Evolutionary conservation across 2,888 invertebrate genomes (phyloP).

Genomic region (Chymomyza procnemis): DNA sequence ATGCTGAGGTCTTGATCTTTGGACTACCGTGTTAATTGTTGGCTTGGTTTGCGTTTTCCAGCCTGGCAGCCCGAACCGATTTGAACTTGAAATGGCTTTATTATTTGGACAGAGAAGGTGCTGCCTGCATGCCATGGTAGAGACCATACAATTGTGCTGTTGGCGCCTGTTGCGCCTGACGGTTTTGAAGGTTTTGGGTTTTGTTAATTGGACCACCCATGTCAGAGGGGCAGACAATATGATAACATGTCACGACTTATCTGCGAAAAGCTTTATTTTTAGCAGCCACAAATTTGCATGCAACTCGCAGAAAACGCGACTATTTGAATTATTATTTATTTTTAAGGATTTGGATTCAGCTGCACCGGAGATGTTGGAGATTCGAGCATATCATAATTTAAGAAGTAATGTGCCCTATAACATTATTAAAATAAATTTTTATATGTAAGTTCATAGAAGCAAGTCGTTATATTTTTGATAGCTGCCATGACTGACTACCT

Average conservation of each 20-base stretch:
- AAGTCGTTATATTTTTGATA: too few relatives aligned
- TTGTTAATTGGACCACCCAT: slow-evolving; percentile 69
- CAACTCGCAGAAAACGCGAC: slow-evolving; percentile 14
- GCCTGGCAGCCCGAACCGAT: slow-evolving; percentile 46
- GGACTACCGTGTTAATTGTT: slow-evolving; percentile 78
- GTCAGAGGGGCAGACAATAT: slow-evolving; percentile 18
- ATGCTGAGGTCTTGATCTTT: slow-evolving; percentile 77
- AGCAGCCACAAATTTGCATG: slow-evolving; percentile 49
- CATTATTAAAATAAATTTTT: too few relatives aligned
- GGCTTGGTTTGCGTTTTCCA: slow-evolving; percentile 28
- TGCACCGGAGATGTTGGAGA: too few relatives aligned
- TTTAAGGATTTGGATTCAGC: too few relatives aligned
- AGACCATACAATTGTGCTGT: background rate
- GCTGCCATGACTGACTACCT: too few relatives aligned
- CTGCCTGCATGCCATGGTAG: background rate
- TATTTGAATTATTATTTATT: slow-evolving; percentile 54
- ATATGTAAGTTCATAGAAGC: slow-evolving; percentile 45
- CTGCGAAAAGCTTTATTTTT: slow-evolving; percentile 39
- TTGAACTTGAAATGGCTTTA: slow-evolving; percentile 70
- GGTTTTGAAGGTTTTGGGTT: slow-evolving; percentile 19
- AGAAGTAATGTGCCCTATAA: too few relatives aligned
- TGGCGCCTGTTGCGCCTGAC: slow-evolving; percentile 48
- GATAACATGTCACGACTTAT: background rate
- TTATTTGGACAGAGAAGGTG: slow-evolving; percentile 51
- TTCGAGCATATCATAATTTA: too few relatives aligned